These are phyloP conservation scores for Myiozetetes cayanensis DNA, from an alignment of 2,113 vertebrate species.

Conservation along the genomic window DNA sequence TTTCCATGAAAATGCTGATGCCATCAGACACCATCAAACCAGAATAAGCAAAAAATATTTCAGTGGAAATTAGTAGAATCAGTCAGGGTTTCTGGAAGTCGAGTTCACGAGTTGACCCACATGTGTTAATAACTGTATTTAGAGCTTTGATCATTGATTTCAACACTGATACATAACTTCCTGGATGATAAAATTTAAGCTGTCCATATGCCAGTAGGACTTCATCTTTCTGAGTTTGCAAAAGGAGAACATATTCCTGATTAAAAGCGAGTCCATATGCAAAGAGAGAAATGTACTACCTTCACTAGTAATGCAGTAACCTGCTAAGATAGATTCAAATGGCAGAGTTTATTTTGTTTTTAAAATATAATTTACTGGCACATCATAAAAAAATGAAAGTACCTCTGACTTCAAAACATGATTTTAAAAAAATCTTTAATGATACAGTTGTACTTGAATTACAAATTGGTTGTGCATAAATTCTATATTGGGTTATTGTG, in stretches of 20 bases:
- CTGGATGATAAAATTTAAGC: neutral
- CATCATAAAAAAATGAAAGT: neutral
- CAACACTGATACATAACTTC: neutral
- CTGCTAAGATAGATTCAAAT: neutral
- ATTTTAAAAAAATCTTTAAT: neutral
- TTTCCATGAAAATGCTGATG: neutral
- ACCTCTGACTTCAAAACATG: neutral
- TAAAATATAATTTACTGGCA: neutral
- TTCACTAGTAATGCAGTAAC: neutral
- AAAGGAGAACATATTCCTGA: neutral
- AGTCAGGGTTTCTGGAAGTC: neutral
- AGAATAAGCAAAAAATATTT: neutral
- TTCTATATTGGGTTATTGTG: neutral
- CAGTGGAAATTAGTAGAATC: neutral
- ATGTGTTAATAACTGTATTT: neutral
- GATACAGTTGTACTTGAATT: neutral
- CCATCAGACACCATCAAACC: neutral
- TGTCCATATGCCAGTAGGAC: neutral
- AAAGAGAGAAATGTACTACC: neutral
- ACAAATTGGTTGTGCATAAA: neutral
- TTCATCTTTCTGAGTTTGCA: neutral
- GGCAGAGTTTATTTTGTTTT: neutral
- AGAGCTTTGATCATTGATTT: neutral
- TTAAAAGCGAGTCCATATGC: neutral
- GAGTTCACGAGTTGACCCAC: neutral